Conservation (phyloP, 2,888 invertebrate species). For the Isotomurus palustris region DNA sequence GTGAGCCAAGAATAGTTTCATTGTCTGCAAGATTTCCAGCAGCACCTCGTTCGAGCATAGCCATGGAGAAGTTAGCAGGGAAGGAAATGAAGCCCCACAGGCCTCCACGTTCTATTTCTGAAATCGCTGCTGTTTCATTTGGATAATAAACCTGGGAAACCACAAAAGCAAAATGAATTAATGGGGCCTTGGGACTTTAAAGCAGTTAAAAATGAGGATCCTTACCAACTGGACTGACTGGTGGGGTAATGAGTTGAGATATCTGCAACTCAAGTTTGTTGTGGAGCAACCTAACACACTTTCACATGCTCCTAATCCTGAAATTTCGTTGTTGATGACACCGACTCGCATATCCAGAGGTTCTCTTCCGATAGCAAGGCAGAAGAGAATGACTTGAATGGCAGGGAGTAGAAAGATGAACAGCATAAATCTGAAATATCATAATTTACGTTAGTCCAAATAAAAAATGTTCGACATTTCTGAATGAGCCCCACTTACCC, state of each 20-base stretch:
- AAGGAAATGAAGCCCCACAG: constrained; percentile 88
- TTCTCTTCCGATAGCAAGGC: constrained; percentile 83
- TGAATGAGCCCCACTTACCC: too few relatives aligned
- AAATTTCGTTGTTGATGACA: constrained; percentile 73
- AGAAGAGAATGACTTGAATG: constrained; percentile 89
- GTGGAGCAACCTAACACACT: constrained; percentile 64
- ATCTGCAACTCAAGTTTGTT: constrained; percentile 70
- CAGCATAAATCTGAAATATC: constrained; percentile 80
- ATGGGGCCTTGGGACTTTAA: not conserved
- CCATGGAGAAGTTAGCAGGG: constrained; percentile 83
- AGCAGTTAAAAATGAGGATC: not conserved
- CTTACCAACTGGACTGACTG: constrained; percentile 65
- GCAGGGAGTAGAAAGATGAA: constrained; percentile 92
- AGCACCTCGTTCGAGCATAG: constrained; percentile 73
- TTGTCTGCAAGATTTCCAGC: constrained; percentile 77
- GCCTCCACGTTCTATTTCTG: constrained; percentile 68
- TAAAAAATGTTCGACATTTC: too few relatives aligned
- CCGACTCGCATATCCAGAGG: constrained; percentile 76
- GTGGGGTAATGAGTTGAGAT: constrained; percentile 68
- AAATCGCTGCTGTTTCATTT: constrained; percentile 58
- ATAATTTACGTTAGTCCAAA: not conserved
- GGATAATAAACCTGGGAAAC: not conserved
- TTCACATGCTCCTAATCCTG: constrained; percentile 49
- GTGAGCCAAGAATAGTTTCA: constrained; percentile 79
- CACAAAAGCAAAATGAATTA: constrained; percentile 2